These are phyloP conservation scores for Leptodactylus fallax DNA, from an alignment of 2,797 vertebrate genomes.

Conservation along the genomic window DNA sequence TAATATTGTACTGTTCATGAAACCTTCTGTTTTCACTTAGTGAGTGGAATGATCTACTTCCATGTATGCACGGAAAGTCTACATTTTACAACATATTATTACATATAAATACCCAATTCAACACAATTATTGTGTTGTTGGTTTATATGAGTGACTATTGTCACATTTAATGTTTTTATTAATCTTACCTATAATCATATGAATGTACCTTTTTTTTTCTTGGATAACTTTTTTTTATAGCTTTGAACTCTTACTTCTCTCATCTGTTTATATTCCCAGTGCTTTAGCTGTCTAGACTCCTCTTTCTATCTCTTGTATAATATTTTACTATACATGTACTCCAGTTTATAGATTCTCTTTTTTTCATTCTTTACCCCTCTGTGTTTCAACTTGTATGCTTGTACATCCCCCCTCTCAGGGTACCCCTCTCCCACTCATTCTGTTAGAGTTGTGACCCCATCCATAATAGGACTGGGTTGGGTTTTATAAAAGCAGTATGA, in stretches of 20 bases:
- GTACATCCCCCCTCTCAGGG: constrained; percentile 20
- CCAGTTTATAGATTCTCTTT: constrained; percentile 26
- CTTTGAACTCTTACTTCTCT: not conserved
- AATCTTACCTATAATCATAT: not conserved
- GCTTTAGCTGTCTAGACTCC: constrained; percentile 17
- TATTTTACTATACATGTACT: constrained; percentile 1
- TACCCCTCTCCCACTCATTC: constrained; percentile 48
- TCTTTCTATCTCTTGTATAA: constrained; percentile 29
- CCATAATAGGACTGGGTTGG: constrained; percentile 56
- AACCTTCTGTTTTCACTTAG: no score
- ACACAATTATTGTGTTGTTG: no score
- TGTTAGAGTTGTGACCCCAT: constrained; percentile 54
- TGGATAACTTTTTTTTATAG: not conserved
- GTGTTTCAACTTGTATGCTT: not conserved
- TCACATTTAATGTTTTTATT: no score
- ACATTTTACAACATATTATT: no score
- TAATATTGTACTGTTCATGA: no score
- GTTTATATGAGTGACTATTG: no score
- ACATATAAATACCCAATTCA: no score
- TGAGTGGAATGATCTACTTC: no score
- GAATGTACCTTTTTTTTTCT: not conserved
- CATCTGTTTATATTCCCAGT: not conserved
- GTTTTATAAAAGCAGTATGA: constrained; percentile 60
- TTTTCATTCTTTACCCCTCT: not conserved
- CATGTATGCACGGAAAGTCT: no score